phyloP scores from a whole-genome alignment of 2,888 invertebrate genomes.

The Perdita meconis region DNA sequence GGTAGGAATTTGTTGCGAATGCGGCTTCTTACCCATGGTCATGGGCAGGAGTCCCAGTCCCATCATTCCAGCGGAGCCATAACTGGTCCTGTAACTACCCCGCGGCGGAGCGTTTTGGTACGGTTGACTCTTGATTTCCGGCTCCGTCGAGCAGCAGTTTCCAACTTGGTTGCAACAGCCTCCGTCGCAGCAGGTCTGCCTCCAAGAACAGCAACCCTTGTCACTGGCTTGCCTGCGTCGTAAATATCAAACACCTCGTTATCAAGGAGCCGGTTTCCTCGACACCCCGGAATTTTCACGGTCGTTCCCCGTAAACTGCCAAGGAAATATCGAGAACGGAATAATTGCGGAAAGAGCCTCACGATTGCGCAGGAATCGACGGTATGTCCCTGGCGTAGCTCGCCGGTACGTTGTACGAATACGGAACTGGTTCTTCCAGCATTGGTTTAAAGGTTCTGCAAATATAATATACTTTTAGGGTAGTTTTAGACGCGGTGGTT shows the following conservation, averaged over 20 bases:
- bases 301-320: background rate
- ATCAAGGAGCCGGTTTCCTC: background rate
- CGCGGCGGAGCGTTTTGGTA: background rate
- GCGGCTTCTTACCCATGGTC: constrained; percentile 21
- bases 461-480: background rate
- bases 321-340: background rate
- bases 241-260: constrained; percentile 26
- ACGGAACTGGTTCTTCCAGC: background rate
- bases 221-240: background rate
- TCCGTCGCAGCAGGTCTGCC: constrained; percentile 66
- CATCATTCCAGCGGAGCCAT: background rate
- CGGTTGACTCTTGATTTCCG: background rate
- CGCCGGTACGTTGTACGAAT: too few relatives aligned
- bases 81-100: constrained; percentile 9
- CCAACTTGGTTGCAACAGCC: constrained; percentile 58
- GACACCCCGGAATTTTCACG: background rate
- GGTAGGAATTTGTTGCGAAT: constrained; percentile 18
- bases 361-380: background rate
- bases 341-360: background rate
- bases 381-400: background rate
- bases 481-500: too few relatives aligned
- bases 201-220: constrained; percentile 57
- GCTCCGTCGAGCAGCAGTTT: constrained; percentile 31
- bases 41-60: background rate
- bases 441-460: constrained; percentile 44